These are phyloP conservation scores for Neolamprologus modestus DNA, from an alignment of 2,113 vertebrate species.

Conservation along the genomic window DNA sequence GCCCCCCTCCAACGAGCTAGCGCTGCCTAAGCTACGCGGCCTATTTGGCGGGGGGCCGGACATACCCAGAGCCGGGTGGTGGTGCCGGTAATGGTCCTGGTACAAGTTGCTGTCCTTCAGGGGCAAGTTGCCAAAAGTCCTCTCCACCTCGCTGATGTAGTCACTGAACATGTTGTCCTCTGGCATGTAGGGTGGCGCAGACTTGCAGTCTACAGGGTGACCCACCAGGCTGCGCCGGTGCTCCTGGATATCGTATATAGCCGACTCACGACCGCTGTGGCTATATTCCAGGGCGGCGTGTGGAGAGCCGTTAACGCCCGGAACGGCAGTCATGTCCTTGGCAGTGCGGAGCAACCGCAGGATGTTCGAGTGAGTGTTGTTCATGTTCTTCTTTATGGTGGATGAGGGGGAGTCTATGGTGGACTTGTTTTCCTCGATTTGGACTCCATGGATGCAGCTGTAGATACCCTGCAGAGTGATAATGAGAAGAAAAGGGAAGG, in stretches of 20 bases:
- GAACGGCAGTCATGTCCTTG: conserved; percentile 98
- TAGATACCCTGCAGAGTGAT: conserved; percentile 85
- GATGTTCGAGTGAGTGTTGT: conserved; percentile 99
- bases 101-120: conserved; percentile 97
- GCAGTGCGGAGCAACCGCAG: conserved; percentile 94
- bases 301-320: conserved; percentile 94
- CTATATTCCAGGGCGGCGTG: conserved; percentile 94
- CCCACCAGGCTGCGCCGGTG: conserved; percentile 90
- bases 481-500: conserved; percentile 25
- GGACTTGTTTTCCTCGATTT: conserved; percentile 94
- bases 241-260: conserved; percentile 92
- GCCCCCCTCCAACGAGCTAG: conserved; percentile 92
- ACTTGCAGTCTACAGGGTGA: conserved; percentile 68
- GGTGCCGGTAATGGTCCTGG: conserved; percentile 96
- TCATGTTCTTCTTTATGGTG: conserved; percentile 99
- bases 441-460: conserved; percentile 97
- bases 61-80: conserved; percentile 83
- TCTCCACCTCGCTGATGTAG: conserved; percentile 97
- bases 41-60: conserved; percentile 72
- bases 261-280: conserved; percentile 84
- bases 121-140: conserved; percentile 97
- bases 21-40: conserved; percentile 90
- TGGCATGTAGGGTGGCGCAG: conserved; percentile 86
- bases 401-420: conserved; percentile 91
- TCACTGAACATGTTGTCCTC: conserved; percentile 98